Evolutionary conservation across 2,113 vertebrate genomes (phyloP), one percentile per base, ranked within the genome.

Genomic region (Muntiacus muntjak): DNA sequence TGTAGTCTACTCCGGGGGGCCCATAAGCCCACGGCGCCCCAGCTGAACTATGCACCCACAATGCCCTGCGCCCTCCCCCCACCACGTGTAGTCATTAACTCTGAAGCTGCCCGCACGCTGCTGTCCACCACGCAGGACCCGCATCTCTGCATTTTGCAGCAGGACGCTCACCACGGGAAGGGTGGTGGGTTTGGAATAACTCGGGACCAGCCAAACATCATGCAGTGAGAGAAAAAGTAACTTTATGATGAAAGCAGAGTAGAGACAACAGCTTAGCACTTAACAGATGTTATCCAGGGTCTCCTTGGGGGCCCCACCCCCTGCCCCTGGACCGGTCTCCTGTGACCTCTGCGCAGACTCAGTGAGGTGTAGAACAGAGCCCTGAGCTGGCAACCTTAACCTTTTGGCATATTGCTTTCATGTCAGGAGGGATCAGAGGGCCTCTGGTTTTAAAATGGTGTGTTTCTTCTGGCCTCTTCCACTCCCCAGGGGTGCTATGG

Each of bases 161-260:
- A 0, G 33, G 15, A 25, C 58, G 55, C 33, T 23, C 4, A 7
- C 7, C 2, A 21, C 7, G 55, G 57, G 25, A 84, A 67, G 76
- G 55, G 67, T 14, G 47, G 52, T 54, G n/a, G 64, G 25, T 12
- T 50, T 58, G 52, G 55, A 43, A 54, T 54, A 78, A 78, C 26
- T 28, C 5, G 17, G 87, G 26, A 60, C 90, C 57, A 67, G 30
- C n/a, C 87, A 94, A n/a, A 79, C 36, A 16, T 89, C 52, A 91
- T 25, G 30, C 71, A 93, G 47, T 52, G 64, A 92, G 89, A 87
- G n/a, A 47, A 67, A 96, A 93, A 94, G 58, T 76, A 74, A 87
- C 91, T 97, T 98, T 97, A 98, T 97, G 93, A 94, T 95, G 45
- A 97, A 95, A 96, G 81, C 95, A 94, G 43, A 88, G 55, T 54